These are phyloP conservation scores for Ericerus pela DNA, from an alignment of 1,140 invertebrate species.

Conservation along the genomic window DNA sequence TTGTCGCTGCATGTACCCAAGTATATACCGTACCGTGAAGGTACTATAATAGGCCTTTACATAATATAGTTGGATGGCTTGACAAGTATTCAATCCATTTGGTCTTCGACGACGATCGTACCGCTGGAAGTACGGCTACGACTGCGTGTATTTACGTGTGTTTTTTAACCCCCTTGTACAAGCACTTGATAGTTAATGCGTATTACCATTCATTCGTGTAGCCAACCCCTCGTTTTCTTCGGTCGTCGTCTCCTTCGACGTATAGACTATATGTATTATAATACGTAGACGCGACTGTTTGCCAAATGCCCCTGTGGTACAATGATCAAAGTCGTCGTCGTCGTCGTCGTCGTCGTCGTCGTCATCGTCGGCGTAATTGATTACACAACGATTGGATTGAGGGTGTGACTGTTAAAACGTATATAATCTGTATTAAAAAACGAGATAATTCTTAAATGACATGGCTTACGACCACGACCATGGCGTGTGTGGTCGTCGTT, in stretches of 20 bases:
- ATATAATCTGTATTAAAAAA: neutral
- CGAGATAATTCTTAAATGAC: too few relatives aligned
- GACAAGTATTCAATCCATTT: slow-evolving; percentile 11
- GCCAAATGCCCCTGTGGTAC: slow-evolving; percentile 7
- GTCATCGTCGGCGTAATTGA: too few relatives aligned
- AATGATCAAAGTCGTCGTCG: slow-evolving; percentile 6
- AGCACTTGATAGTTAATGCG: slow-evolving; percentile 11
- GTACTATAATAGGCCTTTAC: too few relatives aligned
- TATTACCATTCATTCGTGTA: slow-evolving; percentile 9
- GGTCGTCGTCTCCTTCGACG: neutral
- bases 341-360: too few relatives aligned
- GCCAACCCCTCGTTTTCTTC: slow-evolving; percentile 3
- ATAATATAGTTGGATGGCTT: too few relatives aligned
- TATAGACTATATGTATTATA: too few relatives aligned
- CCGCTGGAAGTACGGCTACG: neutral
- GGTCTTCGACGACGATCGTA: too few relatives aligned
- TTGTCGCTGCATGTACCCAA: too few relatives aligned
- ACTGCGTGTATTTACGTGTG: neutral
- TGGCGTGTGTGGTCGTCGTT: too few relatives aligned
- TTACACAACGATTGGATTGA: slow-evolving; percentile 3
- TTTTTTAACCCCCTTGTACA: slow-evolving; percentile 8
- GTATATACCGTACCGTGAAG: too few relatives aligned
- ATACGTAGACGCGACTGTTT: too few relatives aligned
- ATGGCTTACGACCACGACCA: too few relatives aligned
- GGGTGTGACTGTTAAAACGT: neutral